Percentiles rank a stretch among this genome's conserved stretches.
Evolutionary conservation across 1,140 invertebrate genomes (phyloP).

Genomic region (Papilio helenus): DNA sequence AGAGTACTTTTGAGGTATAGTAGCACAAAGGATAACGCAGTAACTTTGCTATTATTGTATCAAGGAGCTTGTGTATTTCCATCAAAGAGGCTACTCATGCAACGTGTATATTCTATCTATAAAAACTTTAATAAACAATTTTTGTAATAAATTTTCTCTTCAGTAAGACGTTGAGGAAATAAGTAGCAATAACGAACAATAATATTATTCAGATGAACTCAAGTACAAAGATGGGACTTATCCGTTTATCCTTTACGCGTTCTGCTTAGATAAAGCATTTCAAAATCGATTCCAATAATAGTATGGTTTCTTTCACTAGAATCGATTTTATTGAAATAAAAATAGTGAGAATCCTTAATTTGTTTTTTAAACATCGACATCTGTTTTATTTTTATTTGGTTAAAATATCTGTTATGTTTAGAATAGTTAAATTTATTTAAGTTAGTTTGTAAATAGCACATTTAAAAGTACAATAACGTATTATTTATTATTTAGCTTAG

Average conservation of each 20-base stretch:
- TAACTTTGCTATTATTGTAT: neutral
- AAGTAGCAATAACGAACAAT: too few relatives aligned
- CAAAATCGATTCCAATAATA: neutral
- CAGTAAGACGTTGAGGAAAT: too few relatives aligned
- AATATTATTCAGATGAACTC: neutral
- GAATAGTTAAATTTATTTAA: neutral
- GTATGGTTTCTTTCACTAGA: neutral
- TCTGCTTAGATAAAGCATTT: neutral
- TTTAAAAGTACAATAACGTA: conserved; percentile 5
- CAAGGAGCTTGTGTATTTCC: too few relatives aligned
- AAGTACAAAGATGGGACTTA: neutral
- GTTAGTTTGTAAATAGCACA: neutral
- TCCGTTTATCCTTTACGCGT: neutral
- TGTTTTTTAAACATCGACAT: neutral
- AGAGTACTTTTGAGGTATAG: too few relatives aligned
- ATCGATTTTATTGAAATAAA: neutral
- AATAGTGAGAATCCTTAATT: neutral
- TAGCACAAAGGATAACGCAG: neutral
- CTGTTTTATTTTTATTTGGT: neutral
- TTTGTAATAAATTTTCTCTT: too few relatives aligned
- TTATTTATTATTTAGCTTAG: conserved; percentile 18
- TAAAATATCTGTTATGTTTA: neutral
- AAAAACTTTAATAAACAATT: neutral
- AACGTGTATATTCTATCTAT: neutral
- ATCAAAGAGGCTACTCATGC: too few relatives aligned